Evolutionary conservation across 2,888 invertebrate genomes (phyloP).

Genomic region (Drosophila tripunctata): DNA sequence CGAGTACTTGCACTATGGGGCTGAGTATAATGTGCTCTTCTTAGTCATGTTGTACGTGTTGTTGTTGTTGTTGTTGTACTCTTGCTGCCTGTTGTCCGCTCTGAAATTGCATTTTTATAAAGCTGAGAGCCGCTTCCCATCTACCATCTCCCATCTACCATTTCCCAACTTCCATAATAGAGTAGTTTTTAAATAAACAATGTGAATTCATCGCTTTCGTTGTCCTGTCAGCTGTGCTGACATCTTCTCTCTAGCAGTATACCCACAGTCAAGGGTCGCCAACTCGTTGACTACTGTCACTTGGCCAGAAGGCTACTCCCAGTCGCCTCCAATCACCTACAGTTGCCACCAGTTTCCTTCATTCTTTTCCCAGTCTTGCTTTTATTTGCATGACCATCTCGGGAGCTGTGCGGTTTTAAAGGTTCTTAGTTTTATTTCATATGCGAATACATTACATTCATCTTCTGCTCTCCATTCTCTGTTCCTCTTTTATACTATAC

Average conservation of each 20-base stretch:
- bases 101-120: slow-evolving; percentile 71
- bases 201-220: slow-evolving; percentile 55
- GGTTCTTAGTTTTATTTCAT: slow-evolving; percentile 63
- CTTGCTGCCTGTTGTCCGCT: slow-evolving; percentile 45
- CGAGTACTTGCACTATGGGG: slow-evolving; percentile 30
- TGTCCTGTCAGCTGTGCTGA: slow-evolving; percentile 31
- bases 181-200: slow-evolving; percentile 73
- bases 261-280: slow-evolving; percentile 54
- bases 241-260: slow-evolving; percentile 21
- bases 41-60: slow-evolving; percentile 20
- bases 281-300: slow-evolving; percentile 47
- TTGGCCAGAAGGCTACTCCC: slow-evolving; percentile 32
- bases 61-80: slow-evolving; percentile 27
- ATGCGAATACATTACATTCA: slow-evolving; percentile 39
- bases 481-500: slow-evolving; percentile 25
- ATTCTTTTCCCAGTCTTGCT: slow-evolving; percentile 5
- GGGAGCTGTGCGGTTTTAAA: slow-evolving; percentile 63
- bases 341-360: neutral
- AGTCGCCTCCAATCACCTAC: slow-evolving; percentile 14
- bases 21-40: slow-evolving; percentile 27
- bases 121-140: slow-evolving; percentile 47
- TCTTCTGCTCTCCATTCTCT: neutral
- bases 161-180: slow-evolving; percentile 51
- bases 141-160: neutral
- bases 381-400: slow-evolving; percentile 60